phyloP scores from a whole-genome alignment of 2,797 vertebrate species.

The Antennarius maculatus region DNA sequence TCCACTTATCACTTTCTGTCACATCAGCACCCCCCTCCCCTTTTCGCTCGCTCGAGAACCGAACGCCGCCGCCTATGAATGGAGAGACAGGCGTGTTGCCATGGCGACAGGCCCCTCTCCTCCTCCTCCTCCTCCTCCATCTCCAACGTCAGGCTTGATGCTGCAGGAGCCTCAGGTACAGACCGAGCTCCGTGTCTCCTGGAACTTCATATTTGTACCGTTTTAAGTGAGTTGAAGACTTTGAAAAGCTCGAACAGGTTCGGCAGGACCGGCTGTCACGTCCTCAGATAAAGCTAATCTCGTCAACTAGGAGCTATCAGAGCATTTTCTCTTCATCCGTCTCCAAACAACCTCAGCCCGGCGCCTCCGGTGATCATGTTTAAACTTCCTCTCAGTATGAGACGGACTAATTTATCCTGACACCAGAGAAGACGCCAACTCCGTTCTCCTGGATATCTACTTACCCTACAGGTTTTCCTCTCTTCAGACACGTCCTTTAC shows the following conservation, averaged over 20 bases:
- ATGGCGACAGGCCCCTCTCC: constrained; percentile 36
- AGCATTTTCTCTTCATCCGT: background rate
- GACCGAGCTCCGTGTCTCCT: background rate
- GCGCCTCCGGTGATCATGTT: too few relatives aligned
- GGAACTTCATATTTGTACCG: background rate
- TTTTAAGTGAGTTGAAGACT: background rate
- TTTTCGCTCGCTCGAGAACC: background rate
- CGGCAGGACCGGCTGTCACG: background rate
- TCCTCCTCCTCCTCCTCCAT: constrained; percentile 1
- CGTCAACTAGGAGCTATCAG: background rate
- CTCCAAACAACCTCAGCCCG: background rate
- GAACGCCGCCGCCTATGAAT: constrained; percentile 19
- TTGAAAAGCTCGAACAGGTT: background rate
- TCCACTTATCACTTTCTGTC: constrained; percentile 15
- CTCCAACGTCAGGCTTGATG: background rate
- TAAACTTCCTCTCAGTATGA: too few relatives aligned
- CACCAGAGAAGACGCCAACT: too few relatives aligned
- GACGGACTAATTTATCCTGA: too few relatives aligned
- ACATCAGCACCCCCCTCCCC: constrained; percentile 29
- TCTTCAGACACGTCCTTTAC: too few relatives aligned
- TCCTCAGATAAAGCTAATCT: background rate
- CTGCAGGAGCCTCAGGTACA: constrained; percentile 29
- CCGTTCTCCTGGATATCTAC: too few relatives aligned
- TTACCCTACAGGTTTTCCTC: too few relatives aligned
- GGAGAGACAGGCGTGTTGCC: constrained; percentile 29